Percentiles rank a stretch among this genome's conserved stretches.
phyloP scores from a whole-genome alignment of 2,888 invertebrate genomes.

The Cephus runcator region DNA sequence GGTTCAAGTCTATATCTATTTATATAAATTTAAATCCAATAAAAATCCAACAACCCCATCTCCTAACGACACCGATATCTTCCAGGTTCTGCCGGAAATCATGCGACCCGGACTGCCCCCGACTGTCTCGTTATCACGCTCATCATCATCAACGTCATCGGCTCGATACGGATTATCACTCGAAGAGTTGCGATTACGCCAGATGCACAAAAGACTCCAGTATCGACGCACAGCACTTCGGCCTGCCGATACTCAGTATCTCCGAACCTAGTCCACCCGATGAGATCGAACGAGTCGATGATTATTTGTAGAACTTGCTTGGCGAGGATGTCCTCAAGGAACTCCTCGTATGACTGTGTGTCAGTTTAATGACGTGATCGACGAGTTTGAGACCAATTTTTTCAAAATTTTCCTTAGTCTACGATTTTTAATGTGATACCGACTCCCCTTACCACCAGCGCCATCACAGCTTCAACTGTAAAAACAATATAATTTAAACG shows the following conservation, averaged over 20 bases:
- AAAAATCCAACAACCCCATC: no score
- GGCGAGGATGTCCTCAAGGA: constrained; percentile 62
- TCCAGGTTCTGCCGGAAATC: constrained; percentile 52
- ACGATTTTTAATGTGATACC: no score
- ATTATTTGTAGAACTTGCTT: constrained; percentile 70
- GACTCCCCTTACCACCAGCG: no score
- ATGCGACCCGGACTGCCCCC: constrained; percentile 48
- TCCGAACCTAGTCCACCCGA: constrained; percentile 85
- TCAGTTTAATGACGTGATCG: not conserved
- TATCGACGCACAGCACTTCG: constrained; percentile 70
- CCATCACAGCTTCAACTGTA: no score
- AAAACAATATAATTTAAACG: no score
- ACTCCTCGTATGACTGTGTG: constrained; percentile 53
- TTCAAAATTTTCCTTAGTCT: no score
- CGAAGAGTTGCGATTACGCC: constrained; percentile 67
- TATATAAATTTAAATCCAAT: no score
- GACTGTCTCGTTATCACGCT: constrained; percentile 29
- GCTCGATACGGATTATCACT: constrained; percentile 67
- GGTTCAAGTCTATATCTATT: no score
- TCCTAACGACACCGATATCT: not conserved
- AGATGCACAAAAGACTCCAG: constrained; percentile 46
- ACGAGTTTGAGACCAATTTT: not conserved
- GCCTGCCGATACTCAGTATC: constrained; percentile 80
- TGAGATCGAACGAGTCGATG: constrained; percentile 72
- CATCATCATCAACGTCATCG: constrained; percentile 66